phyloP scores from a whole-genome alignment of 1,140 invertebrate genomes.

The Dendroctonus ponderosae region DNA sequence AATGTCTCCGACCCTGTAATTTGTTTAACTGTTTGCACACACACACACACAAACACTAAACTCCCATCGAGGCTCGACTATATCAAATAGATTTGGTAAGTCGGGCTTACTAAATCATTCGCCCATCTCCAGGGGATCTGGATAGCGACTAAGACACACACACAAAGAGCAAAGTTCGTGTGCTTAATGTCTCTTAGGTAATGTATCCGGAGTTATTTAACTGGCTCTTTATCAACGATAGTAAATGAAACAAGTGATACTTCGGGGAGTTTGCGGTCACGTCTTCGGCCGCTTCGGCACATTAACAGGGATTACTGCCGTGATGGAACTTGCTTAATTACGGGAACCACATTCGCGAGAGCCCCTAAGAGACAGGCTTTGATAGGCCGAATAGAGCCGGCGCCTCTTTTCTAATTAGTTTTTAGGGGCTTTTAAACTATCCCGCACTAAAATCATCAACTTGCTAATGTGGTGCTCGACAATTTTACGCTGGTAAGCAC shows the following conservation, averaged over 20 bases:
- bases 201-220: constrained; percentile 24
- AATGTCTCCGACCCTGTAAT: no score
- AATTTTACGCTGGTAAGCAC: no score
- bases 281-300: constrained; percentile 38
- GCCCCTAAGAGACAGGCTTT: no score
- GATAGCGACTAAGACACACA: constrained; percentile 4
- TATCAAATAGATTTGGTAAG: no score
- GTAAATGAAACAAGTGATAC: constrained; percentile 43
- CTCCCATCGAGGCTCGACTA: no score
- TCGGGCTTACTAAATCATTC: not conserved
- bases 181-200: constrained; percentile 35
- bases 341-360: not conserved
- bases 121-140: constrained; percentile 9
- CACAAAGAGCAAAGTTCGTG: constrained; percentile 30
- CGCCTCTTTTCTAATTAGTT: no score
- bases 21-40: no score
- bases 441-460: no score
- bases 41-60: no score
- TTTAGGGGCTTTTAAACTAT: no score
- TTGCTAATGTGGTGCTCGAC: no score
- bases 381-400: no score
- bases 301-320: constrained; percentile 36
- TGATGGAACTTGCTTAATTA: constrained; percentile 40
- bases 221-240: constrained; percentile 30
- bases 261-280: constrained; percentile 40